Evolutionary conservation across 1,140 invertebrate species (phyloP), one percentile per base, ranked within the genome.

Genomic region (Pseudomyrmex sp.): DNA sequence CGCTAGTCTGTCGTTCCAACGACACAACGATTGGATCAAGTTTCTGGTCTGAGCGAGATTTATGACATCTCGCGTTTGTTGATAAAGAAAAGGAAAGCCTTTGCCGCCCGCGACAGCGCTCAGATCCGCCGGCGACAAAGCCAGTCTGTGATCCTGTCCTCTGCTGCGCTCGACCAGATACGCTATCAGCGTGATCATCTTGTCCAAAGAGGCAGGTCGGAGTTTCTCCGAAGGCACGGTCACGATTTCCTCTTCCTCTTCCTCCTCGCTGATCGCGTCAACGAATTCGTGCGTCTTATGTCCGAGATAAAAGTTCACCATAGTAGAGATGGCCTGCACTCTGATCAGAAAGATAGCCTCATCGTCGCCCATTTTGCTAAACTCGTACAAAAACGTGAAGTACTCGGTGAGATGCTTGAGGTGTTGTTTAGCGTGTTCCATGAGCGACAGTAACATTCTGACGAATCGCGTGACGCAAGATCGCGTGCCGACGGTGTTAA

Each of bases 381-480:
- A 99, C 92, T 99, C 98, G 90, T 98, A 97, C 70, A 99, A 94
- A 90, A 99, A 96, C 13, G 97, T 96, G 93, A 99, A 99, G 91
- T 98, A 99, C 91, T 99, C 98, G 3, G 97, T 98, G 59, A 99
- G 94, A 92, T 99, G 97, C 85, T 98, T 97, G 61, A 98, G 92
- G 92, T 98, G 97, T 15, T 97, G 96, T 88, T 98, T 97, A 7
- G 98, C 98, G 92, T 97, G 97, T 90, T 98, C 98, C 96, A 98
- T 96, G 95, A 99, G 95, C 18, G 97, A 96, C n/a, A 99, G 95
- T 54, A 99, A 95, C 94, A 98, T 98, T 91, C 97, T 97, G 82
- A 99, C 97, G 93, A 99, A 99, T 92, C 97, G 96, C 69, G 98
- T 99, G 26, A 99, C 97, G 95, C 98, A 99, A 2, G 98, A 98